Evolutionary conservation across 2,113 vertebrate species (phyloP).

Genomic region (Girardinichthys multiradiatus): DNA sequence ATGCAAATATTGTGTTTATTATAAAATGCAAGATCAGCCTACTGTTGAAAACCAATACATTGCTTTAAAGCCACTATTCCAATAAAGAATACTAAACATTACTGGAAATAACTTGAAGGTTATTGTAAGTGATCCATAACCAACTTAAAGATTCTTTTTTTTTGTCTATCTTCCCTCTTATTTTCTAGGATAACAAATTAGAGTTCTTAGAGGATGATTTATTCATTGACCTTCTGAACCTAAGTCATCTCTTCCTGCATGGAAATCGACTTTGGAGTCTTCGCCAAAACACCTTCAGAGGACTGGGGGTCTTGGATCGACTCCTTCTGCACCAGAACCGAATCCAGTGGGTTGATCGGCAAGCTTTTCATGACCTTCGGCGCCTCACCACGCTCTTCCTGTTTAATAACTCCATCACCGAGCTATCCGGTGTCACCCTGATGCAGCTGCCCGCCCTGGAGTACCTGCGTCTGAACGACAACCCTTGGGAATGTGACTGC

Average conservation of each 20-base stretch:
- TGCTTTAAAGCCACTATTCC: neutral
- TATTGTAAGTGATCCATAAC: neutral
- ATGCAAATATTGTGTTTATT: neutral
- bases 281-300: constrained; percentile 93
- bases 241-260: constrained; percentile 97
- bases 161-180: neutral
- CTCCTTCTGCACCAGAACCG: constrained; percentile 96
- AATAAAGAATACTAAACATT: neutral
- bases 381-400: constrained; percentile 94
- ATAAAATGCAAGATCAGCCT: neutral
- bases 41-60: neutral
- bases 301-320: constrained; percentile 92
- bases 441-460: constrained; percentile 89
- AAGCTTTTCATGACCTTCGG: constrained; percentile 92
- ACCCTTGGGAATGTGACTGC: constrained; percentile 95
- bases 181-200: constrained; percentile 88
- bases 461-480: constrained; percentile 95
- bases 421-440: constrained; percentile 88
- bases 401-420: constrained; percentile 94
- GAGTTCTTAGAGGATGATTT: constrained; percentile 96
- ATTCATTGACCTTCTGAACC: constrained; percentile 95
- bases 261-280: constrained; percentile 95
- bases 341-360: constrained; percentile 91
- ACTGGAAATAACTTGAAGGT: neutral
- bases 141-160: neutral